Percentiles rank a stretch among this genome's conserved stretches.
Evolutionary conservation across 2,113 vertebrate species (phyloP).

Genomic region (Melanotaenia duboulayi): DNA sequence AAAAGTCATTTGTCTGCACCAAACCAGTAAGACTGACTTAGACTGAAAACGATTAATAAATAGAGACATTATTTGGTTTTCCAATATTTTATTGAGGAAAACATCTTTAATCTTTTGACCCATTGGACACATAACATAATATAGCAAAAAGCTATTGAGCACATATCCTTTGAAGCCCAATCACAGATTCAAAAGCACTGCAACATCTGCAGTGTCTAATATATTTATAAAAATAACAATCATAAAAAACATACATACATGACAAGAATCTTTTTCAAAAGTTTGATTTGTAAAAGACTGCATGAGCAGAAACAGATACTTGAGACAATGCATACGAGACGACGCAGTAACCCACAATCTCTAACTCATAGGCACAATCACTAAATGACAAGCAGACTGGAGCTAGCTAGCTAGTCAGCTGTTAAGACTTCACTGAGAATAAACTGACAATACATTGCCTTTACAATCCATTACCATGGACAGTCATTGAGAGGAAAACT

Average conservation of each 20-base stretch:
- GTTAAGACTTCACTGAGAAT: constrained; percentile 64
- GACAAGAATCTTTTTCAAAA: constrained; percentile 59
- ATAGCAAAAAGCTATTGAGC: constrained; percentile 76
- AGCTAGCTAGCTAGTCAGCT: constrained; percentile 58
- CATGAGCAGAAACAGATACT: constrained; percentile 52
- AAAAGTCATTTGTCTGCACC: constrained; percentile 6
- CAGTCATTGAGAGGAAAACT: constrained; percentile 53
- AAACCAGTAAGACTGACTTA: constrained; percentile 24
- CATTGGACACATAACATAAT: constrained; percentile 75
- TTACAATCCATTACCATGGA: constrained; percentile 61
- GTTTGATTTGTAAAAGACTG: constrained; percentile 71
- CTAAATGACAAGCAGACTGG: constrained; percentile 66
- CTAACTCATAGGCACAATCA: constrained; percentile 67
- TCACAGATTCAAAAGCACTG: constrained; percentile 78
- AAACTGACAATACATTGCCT: constrained; percentile 55
- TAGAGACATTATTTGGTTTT: constrained; percentile 51
- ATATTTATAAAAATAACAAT: constrained; percentile 81
- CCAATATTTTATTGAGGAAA: constrained; percentile 82
- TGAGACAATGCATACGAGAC: constrained; percentile 62
- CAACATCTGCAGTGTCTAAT: constrained; percentile 68
- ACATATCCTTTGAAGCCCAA: constrained; percentile 78
- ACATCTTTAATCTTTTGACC: constrained; percentile 75
- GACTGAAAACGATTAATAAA: constrained; percentile 28
- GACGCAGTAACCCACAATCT: constrained; percentile 68
- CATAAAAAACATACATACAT: constrained; percentile 79